Evolutionary conservation across 2,888 invertebrate species (phyloP).

Genomic region (Nomada lathburiana): DNA sequence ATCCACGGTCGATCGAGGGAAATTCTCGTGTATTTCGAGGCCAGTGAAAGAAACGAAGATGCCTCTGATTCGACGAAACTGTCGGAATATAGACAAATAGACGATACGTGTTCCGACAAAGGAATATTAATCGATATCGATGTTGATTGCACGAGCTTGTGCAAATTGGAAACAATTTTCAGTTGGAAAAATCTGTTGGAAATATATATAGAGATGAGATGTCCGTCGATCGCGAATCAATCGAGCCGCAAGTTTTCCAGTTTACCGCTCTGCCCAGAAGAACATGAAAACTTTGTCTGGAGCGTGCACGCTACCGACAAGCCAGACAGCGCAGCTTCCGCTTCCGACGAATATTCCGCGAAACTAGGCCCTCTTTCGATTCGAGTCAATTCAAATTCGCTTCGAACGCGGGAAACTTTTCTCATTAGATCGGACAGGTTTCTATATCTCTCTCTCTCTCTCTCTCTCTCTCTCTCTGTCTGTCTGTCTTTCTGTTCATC

Average conservation of each 20-base stretch:
- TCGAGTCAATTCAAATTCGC: constrained; percentile 37
- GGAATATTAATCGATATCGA: too few relatives aligned
- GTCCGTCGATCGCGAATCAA: constrained; percentile 30
- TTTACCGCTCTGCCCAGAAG: constrained; percentile 9
- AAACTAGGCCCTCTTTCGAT: constrained; percentile 14
- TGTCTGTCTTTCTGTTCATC: neutral
- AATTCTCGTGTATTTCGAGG: too few relatives aligned
- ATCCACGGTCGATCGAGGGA: too few relatives aligned
- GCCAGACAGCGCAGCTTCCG: constrained; percentile 31
- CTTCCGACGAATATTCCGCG: constrained; percentile 28
- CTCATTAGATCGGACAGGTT: constrained; percentile 41
- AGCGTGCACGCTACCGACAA: neutral
- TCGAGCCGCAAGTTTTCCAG: constrained; percentile 39
- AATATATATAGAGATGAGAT: too few relatives aligned
- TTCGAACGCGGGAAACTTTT: constrained; percentile 38
- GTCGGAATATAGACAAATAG: too few relatives aligned
- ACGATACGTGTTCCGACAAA: too few relatives aligned
- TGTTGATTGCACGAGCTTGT: too few relatives aligned
- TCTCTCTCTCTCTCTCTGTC: neutral
- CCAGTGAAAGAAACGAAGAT: too few relatives aligned
- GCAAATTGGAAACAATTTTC: too few relatives aligned
- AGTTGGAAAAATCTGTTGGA: too few relatives aligned
- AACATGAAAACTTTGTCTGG: constrained; percentile 17
- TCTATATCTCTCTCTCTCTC: neutral
- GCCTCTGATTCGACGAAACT: too few relatives aligned